Evolutionary conservation across 2,888 invertebrate species (phyloP).

Genomic region (Axea sp.): DNA sequence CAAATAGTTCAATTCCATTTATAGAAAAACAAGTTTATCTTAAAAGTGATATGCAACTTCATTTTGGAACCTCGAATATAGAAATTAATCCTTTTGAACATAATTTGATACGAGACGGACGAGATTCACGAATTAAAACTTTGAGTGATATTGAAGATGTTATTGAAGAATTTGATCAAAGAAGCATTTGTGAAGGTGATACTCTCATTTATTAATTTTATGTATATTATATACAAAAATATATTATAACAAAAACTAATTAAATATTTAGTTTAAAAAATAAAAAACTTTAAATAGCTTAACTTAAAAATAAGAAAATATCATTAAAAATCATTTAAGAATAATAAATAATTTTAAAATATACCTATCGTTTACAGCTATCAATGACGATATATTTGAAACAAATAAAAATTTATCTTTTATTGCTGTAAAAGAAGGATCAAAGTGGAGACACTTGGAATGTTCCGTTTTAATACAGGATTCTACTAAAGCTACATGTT

Average conservation of each 20-base stretch:
- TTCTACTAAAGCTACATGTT: conserved; percentile 69
- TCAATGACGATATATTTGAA: conserved; percentile 56
- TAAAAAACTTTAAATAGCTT: too few species aligned
- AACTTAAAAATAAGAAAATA: too few species aligned
- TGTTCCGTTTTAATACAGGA: conserved; percentile 73
- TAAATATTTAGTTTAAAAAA: too few species aligned
- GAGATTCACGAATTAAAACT: conserved; percentile 66
- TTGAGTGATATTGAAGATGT: conserved; percentile 73
- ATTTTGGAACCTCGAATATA: conserved; percentile 69
- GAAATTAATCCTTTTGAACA: conserved; percentile 71
- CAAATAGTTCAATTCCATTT: conserved; percentile 72
- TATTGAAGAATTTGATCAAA: conserved; percentile 74
- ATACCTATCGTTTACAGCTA: conserved; percentile 43
- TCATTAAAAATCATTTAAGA: too few species aligned
- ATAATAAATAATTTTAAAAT: too few species aligned
- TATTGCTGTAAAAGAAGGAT: conserved; percentile 69
- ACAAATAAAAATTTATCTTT: conserved; percentile 60
- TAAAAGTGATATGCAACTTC: conserved; percentile 73
- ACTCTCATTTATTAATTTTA: too few species aligned
- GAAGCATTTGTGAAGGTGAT: conserved; percentile 74
- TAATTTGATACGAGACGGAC: conserved; percentile 70
- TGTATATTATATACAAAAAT: too few species aligned
- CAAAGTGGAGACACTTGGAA: conserved; percentile 72
- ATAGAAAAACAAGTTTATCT: conserved; percentile 75
- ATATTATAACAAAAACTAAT: too few species aligned